A percentile compares a stretch with the other conserved stretches of the same genome.
phyloP scores from a whole-genome alignment of 2,113 vertebrate genomes.

The Pipa parva region DNA sequence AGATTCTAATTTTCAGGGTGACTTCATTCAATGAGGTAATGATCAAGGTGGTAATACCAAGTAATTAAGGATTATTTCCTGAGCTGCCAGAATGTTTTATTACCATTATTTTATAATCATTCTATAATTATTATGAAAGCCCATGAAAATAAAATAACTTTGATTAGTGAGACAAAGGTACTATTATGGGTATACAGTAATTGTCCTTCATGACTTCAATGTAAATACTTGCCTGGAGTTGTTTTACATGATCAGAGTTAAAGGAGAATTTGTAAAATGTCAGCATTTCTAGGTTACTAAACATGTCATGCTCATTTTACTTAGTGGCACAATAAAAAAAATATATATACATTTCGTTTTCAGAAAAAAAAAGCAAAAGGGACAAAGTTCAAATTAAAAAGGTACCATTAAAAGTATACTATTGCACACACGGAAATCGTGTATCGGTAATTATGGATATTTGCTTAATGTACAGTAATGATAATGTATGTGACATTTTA shows the following conservation, averaged over 20 bases:
- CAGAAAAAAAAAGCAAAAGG: conserved; percentile 3
- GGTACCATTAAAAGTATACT: too few relatives aligned
- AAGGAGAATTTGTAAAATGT: conserved; percentile 35
- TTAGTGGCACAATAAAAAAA: conserved; percentile 4
- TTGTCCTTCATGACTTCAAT: conserved; percentile 25
- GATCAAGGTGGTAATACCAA: conserved; percentile 22
- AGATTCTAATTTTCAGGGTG: conserved; percentile 26
- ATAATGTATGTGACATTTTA: too few relatives aligned
- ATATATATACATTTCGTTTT: conserved; percentile 5
- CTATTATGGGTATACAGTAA: conserved; percentile 24
- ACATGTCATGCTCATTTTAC: neutral
- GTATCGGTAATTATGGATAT: too few relatives aligned
- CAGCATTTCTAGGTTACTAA: conserved; percentile 13
- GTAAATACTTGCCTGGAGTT: conserved; percentile 16
- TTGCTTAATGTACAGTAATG: too few relatives aligned
- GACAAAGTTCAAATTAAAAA: neutral
- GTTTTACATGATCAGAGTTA: conserved; percentile 9
- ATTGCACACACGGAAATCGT: too few relatives aligned
- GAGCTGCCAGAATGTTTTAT: conserved; percentile 27
- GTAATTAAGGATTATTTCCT: conserved; percentile 30
- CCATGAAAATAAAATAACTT: conserved; percentile 26
- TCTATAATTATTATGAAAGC: conserved; percentile 27
- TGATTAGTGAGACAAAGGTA: conserved; percentile 22
- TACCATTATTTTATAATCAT: conserved; percentile 31
- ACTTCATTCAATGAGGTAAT: conserved; percentile 38